Percentiles rank a stretch among this genome's conserved stretches.
Conservation (phyloP, 35 echinoderm and acorn worm genomes). For the Ptychodera flava region DNA sequence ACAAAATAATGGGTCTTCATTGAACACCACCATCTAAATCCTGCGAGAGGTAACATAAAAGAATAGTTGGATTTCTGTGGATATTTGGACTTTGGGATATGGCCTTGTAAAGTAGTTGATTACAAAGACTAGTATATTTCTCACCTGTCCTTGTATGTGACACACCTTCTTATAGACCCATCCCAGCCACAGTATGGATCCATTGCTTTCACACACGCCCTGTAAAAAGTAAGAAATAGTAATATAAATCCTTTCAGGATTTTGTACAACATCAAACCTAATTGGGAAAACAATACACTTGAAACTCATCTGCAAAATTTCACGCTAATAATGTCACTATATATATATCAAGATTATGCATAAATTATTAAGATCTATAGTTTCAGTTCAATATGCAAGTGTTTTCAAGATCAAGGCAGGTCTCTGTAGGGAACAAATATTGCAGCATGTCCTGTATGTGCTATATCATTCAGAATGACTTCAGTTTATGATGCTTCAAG, state of each 20-base stretch:
- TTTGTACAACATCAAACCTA: neutral
- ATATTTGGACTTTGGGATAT: too few relatives aligned
- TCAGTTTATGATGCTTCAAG: too few relatives aligned
- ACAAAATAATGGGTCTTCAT: too few relatives aligned
- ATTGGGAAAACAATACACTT: neutral
- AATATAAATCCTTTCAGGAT: neutral
- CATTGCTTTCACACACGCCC: conserved; percentile 69
- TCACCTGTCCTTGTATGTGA: conserved; percentile 11
- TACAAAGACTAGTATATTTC: too few relatives aligned
- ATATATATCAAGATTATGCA: conserved; percentile 2
- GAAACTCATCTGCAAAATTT: neutral
- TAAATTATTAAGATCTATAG: neutral
- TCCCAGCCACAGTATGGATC: conserved; percentile 99
- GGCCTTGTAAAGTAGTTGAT: too few relatives aligned
- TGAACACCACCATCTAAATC: too few relatives aligned
- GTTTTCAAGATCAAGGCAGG: too few relatives aligned
- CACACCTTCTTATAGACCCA: conserved; percentile 28
- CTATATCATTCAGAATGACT: too few relatives aligned
- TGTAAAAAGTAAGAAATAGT: conserved; percentile 24
- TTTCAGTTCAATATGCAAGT: neutral
- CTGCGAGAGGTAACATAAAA: too few relatives aligned
- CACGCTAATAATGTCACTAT: neutral
- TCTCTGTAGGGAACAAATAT: too few relatives aligned
- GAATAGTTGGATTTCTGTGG: too few relatives aligned
- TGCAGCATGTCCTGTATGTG: too few relatives aligned